Conservation (phyloP, 2,113 vertebrate species). For the Tretioscincus oriximinensis region DNA sequence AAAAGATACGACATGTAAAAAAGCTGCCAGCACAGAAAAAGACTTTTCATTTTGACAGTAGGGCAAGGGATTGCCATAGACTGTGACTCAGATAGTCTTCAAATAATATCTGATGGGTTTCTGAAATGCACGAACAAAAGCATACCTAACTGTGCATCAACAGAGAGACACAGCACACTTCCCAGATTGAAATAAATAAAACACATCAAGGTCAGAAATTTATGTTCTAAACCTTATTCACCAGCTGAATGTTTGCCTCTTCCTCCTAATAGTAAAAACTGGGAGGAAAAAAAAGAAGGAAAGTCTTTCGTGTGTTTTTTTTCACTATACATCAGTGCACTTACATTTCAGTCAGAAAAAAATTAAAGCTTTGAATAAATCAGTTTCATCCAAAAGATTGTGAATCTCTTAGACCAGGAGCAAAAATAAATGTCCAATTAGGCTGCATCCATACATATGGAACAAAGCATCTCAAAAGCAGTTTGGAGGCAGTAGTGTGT, state of each 20-base stretch:
- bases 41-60: slow-evolving; percentile 58
- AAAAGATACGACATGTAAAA: background rate
- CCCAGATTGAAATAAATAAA: background rate
- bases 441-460: no score
- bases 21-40: slow-evolving; percentile 42
- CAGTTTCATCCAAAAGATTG: background rate
- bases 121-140: background rate
- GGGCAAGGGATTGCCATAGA: slow-evolving; percentile 62
- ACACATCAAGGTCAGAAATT: background rate
- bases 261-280: slow-evolving; percentile 44
- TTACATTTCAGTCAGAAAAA: background rate
- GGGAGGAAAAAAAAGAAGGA: background rate
- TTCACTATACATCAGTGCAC: background rate
- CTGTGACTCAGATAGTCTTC: slow-evolving; percentile 34
- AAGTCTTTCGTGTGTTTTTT: background rate
- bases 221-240: slow-evolving; percentile 35
- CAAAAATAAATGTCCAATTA: background rate
- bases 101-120: slow-evolving; percentile 27
- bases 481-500: no score
- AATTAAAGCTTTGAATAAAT: background rate
- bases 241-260: slow-evolving; percentile 37
- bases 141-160: slow-evolving; percentile 8
- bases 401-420: background rate
- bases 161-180: background rate
- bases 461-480: no score